These are phyloP conservation scores for Saccopteryx leptura DNA, from an alignment of 2,113 vertebrate genomes.

Conservation along the genomic window DNA sequence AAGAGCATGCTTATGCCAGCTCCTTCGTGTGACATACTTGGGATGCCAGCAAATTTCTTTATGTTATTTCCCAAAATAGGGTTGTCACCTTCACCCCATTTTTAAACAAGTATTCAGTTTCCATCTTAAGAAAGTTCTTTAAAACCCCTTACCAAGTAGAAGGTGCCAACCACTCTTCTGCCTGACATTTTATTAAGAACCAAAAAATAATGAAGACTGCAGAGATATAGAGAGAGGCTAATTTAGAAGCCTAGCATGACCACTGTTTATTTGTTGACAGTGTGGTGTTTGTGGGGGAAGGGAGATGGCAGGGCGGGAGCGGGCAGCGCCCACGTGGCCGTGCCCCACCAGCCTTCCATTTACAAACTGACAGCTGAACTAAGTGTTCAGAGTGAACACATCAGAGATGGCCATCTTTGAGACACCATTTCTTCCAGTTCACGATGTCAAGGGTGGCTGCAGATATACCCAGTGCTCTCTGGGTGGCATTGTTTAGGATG, in stretches of 20 bases:
- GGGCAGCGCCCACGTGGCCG: accelerated
- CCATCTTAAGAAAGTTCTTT: constrained; percentile 34
- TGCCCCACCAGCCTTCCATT: constrained; percentile 6
- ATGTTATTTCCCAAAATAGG: background rate
- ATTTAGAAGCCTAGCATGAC: background rate
- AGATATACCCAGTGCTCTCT: constrained; percentile 83
- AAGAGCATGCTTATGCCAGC: accelerated
- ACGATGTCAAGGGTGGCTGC: constrained; percentile 88
- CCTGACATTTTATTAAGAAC: background rate
- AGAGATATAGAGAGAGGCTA: background rate
- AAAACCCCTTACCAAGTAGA: background rate
- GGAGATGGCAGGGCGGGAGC: accelerated
- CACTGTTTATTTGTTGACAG: background rate
- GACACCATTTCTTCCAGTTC: constrained; percentile 70
- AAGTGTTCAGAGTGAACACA: constrained; percentile 52
- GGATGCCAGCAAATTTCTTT: background rate
- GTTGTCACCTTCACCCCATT: too few species aligned
- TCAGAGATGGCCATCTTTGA: constrained; percentile 71
- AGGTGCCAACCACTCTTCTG: background rate
- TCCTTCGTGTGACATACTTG: background rate
- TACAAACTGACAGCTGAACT: constrained; percentile 85
- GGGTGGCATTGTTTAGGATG: constrained; percentile 87
- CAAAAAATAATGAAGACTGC: constrained; percentile 12
- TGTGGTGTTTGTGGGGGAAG: constrained; percentile 45
- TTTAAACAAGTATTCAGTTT: background rate